phyloP scores from a whole-genome alignment of 2,797 vertebrate genomes.

The Varecia variegata region DNA sequence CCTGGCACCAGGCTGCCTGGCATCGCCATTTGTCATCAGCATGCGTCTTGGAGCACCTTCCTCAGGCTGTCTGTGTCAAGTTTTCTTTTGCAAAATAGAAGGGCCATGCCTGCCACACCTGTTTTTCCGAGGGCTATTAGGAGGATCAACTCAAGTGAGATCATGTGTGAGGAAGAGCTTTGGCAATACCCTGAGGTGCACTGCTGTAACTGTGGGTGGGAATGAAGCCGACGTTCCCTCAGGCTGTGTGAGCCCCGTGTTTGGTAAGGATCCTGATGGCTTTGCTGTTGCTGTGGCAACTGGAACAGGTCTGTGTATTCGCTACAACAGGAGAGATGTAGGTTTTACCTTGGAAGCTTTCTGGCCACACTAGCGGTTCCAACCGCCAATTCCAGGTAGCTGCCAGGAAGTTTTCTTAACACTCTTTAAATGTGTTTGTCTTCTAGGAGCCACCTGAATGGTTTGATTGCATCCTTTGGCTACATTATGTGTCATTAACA shows the following conservation, averaged over 20 bases:
- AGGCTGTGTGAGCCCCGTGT: neutral
- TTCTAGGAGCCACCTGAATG: neutral
- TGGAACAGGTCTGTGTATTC: neutral
- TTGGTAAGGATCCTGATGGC: neutral
- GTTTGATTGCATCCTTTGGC: neutral
- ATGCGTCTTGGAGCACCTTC: neutral
- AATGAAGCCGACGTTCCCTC: neutral
- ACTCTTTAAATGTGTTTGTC: neutral
- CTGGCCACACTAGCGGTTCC: neutral
- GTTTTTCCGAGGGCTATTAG: neutral
- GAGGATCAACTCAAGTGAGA: neutral
- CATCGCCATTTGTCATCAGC: neutral
- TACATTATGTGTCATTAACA: neutral
- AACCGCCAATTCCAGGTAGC: neutral
- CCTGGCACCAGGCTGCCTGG: neutral
- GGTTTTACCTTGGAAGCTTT: slow-evolving; percentile 41
- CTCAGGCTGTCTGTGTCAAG: neutral
- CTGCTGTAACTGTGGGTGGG: neutral
- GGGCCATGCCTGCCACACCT: neutral
- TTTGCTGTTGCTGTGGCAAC: slow-evolving; percentile 9
- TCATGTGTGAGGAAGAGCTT: neutral
- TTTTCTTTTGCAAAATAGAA: neutral
- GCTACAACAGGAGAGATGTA: neutral
- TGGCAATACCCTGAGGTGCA: neutral
- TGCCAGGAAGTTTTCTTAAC: neutral